Base-by-base conservation (phyloP, 2,888 invertebrate species). In the Sycophila texana region DNA sequence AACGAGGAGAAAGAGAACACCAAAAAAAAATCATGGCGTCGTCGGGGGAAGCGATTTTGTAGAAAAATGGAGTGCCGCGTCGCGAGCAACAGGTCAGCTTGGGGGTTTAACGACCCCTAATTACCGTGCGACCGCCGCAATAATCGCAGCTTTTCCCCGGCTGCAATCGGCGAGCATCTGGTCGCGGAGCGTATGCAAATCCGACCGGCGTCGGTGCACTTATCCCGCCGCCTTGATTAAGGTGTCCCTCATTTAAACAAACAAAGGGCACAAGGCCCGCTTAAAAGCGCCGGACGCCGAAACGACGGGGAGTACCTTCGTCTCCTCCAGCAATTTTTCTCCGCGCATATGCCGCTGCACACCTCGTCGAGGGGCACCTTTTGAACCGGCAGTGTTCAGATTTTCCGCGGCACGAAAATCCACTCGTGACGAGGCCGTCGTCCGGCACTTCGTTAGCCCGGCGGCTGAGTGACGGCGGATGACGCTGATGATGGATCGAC, bases 51-150 rank as follows among this genome's bases (percentile, higher is more conserved):
- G 16, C 5, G 5, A 39, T n/a, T 39, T 20, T 14, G 39, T 16
- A 61, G 61, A 61, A 74, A 74, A 53, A 74, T 22, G 49, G 30
- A 74, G 53, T 49, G 18, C 63, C 12, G 55, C 20, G 49, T 18
- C 51, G 71, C 14, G 61, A 30, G 77, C 77, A 77, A 77, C 77
- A 77, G 77, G 72, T 77, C 77, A 77, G 65, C 30, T 49, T 47
- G 65, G 13, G 22, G 39, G 77, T 63, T 78, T 74, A 78, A 74
- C 73, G 78, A 66, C 78, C 73, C 49, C 60, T 73, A 78, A 78
- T 78, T 78, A 78, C 77, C 53, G 51, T 13, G 53, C 39, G 30
- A 13, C 58, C 18, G 53, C 20, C 18, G 73, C 68, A 53, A 72
- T 72, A 77, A 71, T 72, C 77, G 72, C 76, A 20, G 74, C 20